Evolutionary conservation across 2,888 invertebrate genomes (phyloP).

Genomic region (Hoplodrina ambigua): DNA sequence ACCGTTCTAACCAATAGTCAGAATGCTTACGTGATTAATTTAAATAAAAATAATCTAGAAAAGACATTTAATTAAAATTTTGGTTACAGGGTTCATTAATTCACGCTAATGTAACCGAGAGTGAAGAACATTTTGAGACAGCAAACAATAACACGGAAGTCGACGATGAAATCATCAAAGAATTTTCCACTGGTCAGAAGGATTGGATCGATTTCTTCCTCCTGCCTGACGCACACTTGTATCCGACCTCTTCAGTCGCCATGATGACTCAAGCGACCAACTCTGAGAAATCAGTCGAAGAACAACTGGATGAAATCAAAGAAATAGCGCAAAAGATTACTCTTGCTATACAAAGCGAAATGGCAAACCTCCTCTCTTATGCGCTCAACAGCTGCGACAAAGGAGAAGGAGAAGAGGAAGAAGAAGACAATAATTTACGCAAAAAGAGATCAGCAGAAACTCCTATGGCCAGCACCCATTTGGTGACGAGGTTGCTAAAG

Average conservation of each 20-base stretch:
- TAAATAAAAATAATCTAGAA: too few species aligned
- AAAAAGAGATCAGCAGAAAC: slow-evolving; percentile 80
- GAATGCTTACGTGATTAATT: too few species aligned
- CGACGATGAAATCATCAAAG: slow-evolving; percentile 66
- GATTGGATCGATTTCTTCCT: slow-evolving; percentile 80
- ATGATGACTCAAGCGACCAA: slow-evolving; percentile 79
- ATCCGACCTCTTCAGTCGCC: slow-evolving; percentile 76
- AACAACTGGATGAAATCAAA: slow-evolving; percentile 83
- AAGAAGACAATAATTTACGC: slow-evolving; percentile 71
- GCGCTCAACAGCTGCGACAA: slow-evolving; percentile 74
- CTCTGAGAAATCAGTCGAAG: slow-evolving; percentile 79
- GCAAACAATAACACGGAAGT: slow-evolving; percentile 61
- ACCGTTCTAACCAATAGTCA: neutral
- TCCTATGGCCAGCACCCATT: slow-evolving; percentile 82
- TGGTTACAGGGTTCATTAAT: slow-evolving; percentile 75
- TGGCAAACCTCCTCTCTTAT: slow-evolving; percentile 78
- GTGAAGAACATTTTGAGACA: slow-evolving; percentile 64
- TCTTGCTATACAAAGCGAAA: slow-evolving; percentile 78
- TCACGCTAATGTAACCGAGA: slow-evolving; percentile 64
- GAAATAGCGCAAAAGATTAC: slow-evolving; percentile 80
- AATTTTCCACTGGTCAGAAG: slow-evolving; percentile 66
- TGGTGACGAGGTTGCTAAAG: slow-evolving; percentile 81
- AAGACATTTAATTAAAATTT: neutral
- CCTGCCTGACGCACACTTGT: slow-evolving; percentile 66
- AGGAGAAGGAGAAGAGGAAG: slow-evolving; percentile 63